These are phyloP conservation scores for Rhingia campestris DNA, from an alignment of 2,888 invertebrate genomes.

Conservation along the genomic window DNA sequence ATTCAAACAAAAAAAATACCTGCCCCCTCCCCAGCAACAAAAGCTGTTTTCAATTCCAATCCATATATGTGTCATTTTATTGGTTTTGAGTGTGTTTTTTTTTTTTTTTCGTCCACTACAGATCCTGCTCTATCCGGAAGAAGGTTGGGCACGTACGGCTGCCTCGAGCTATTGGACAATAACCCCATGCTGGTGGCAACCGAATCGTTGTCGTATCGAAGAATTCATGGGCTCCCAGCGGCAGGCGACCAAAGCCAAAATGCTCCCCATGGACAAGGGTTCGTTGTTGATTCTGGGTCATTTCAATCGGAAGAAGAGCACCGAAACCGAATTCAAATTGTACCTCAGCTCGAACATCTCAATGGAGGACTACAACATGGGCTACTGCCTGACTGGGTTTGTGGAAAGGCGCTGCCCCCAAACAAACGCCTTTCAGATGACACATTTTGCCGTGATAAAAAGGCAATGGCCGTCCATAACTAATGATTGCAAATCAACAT, in stretches of 20 bases:
- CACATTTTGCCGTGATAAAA: slow-evolving; percentile 93
- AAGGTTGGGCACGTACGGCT: slow-evolving; percentile 94
- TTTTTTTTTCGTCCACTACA: slow-evolving; percentile 80
- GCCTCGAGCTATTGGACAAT: slow-evolving; percentile 93
- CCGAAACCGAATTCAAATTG: slow-evolving; percentile 90
- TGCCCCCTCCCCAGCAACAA: slow-evolving; percentile 11
- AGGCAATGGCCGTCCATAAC: slow-evolving; percentile 85
- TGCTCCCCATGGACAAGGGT: slow-evolving; percentile 90
- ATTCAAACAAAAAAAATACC: slow-evolving; percentile 3
- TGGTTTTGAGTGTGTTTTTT: slow-evolving; percentile 33
- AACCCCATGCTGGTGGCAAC: slow-evolving; percentile 93
- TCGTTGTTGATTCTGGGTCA: slow-evolving; percentile 91
- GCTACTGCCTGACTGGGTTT: slow-evolving; percentile 94
- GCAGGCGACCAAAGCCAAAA: slow-evolving; percentile 88
- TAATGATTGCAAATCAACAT: slow-evolving; percentile 75
- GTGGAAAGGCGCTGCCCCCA: slow-evolving; percentile 91
- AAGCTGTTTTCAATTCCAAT: slow-evolving; percentile 59
- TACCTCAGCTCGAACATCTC: slow-evolving; percentile 93
- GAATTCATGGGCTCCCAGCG: slow-evolving; percentile 88
- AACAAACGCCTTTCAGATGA: slow-evolving; percentile 91
- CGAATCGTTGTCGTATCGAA: slow-evolving; percentile 91
- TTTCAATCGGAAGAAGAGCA: slow-evolving; percentile 87
- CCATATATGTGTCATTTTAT: slow-evolving; percentile 48
- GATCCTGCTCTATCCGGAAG: slow-evolving; percentile 93
- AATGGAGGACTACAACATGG: slow-evolving; percentile 94